Evolutionary conservation across 2,888 invertebrate species (phyloP).

Genomic region (Xestia xanthographa): DNA sequence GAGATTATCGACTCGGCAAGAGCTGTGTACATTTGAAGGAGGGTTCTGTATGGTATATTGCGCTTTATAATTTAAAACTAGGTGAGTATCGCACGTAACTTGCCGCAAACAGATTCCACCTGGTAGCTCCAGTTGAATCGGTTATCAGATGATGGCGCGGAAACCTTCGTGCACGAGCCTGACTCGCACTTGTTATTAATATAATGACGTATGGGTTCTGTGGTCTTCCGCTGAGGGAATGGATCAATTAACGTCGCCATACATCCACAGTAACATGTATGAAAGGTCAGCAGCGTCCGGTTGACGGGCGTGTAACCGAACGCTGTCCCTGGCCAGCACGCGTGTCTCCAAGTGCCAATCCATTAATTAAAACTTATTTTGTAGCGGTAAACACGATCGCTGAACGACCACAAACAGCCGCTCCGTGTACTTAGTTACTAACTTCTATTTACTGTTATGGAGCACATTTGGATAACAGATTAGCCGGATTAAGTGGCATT

Average conservation of each 20-base stretch:
- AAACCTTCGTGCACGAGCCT: too few species aligned
- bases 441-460: conserved; percentile 81
- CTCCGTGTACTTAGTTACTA: conserved; percentile 78
- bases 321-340: conserved; percentile 81
- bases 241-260: conserved; percentile 61
- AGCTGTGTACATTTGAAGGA: too few species aligned
- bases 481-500: conserved; percentile 76
- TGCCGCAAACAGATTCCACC: too few species aligned
- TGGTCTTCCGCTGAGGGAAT: conserved; percentile 31
- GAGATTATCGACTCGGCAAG: too few species aligned
- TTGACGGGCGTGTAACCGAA: conserved; percentile 79
- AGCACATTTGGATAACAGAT: conserved; percentile 81
- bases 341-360: conserved; percentile 88
- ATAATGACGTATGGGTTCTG: conserved; percentile 50
- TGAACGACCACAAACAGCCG: conserved; percentile 79
- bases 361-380: conserved; percentile 91
- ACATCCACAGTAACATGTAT: conserved; percentile 63
- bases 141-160: too few species aligned
- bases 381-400: conserved; percentile 83
- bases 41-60: too few species aligned
- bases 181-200: conserved; percentile 28
- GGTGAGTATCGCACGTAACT: too few species aligned
- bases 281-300: conserved; percentile 74
- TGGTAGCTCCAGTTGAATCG: too few species aligned
- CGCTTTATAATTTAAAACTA: too few species aligned